Base-by-base conservation (phyloP, 92 coral and sea anemone genomes). In the Epizoanthus rinbou region DNA sequence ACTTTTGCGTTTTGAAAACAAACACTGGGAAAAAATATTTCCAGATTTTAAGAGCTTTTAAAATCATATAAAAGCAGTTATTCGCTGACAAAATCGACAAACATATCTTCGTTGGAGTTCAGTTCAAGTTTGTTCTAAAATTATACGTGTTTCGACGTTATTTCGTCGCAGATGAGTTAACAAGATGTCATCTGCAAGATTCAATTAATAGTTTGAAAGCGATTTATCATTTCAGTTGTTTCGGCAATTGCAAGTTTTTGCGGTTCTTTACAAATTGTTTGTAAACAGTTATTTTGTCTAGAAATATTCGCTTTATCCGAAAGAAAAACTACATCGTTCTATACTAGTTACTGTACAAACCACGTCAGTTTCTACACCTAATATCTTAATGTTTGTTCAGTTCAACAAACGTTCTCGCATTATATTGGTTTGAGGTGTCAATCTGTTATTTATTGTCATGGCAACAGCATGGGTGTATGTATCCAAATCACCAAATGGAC, bases 361-460 rank as follows among this genome's bases (percentile, higher is more conserved):
- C 47, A 28, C n/a, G 19, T 1, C 11, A 67, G n/a, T 35, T 15
- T 3, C 4, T n/a, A 74, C 53, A 9, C 56, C 53, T 73, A 53
- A 74, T 74, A 74, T 21, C 63, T 37, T 23, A 15, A 1, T 62
- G 70, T 78, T 78, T 60, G 82, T 63, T 78, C 52, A 60, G 18
- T 6, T 58, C 18, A n/a, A 59, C 56, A 37, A 58, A 67, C 73
- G 10, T 41, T 14, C 17, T 75, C 50, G 7, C 57, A 57, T 54
- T 3, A 74, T 35, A 76, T 58, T 10, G 19, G 10, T 18, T 76
- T 18, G 25, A 9, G 81, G 24, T 37, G 69, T 76, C 81, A 59
- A 37, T 57, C 33, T 19, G 53, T 25, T 33, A 35, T 10, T 18
- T 17, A 66, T 57, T 57, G 80, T 75, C 69, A 58, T 75, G 56